Evolutionary conservation across 2,888 invertebrate genomes (phyloP).

Genomic region (Drosophila yooni): DNA sequence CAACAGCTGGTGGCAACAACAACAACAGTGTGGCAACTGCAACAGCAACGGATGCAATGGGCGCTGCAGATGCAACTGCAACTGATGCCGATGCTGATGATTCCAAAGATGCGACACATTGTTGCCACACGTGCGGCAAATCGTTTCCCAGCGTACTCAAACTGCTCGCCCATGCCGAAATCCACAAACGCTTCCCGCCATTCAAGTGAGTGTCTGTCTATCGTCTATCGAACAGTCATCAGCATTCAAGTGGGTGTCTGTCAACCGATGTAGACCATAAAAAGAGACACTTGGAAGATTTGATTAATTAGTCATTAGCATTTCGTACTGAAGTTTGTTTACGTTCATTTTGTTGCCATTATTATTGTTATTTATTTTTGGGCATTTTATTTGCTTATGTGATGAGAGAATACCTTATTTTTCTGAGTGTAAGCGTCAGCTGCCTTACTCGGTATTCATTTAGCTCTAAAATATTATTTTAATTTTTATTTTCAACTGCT

Average conservation of each 20-base stretch:
- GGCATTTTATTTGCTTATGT: too few relatives aligned
- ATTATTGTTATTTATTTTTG: too few relatives aligned
- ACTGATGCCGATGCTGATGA: conserved; percentile 64
- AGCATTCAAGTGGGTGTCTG: too few relatives aligned
- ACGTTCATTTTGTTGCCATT: too few relatives aligned
- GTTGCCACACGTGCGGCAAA: conserved; percentile 93
- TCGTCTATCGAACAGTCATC: background rate
- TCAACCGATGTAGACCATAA: too few relatives aligned
- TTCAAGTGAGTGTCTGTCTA: conserved; percentile 82
- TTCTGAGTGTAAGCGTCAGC: too few relatives aligned
- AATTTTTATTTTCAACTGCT: background rate
- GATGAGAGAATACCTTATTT: too few relatives aligned
- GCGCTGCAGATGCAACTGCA: conserved; percentile 10
- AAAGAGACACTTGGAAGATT: too few relatives aligned
- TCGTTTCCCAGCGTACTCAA: conserved; percentile 91
- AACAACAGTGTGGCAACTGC: conserved; percentile 3
- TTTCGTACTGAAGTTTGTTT: too few relatives aligned
- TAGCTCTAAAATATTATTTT: too few relatives aligned
- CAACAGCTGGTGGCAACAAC: background rate
- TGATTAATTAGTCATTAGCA: too few relatives aligned
- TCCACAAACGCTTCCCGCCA: conserved; percentile 88
- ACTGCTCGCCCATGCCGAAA: conserved; percentile 91
- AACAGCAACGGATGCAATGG: conserved; percentile 14
- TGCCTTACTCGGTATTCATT: too few relatives aligned
- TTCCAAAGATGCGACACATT: conserved; percentile 85